Percentiles rank a stretch among this genome's conserved stretches.
Evolutionary conservation across 2,888 invertebrate genomes (phyloP).

Genomic region (Acrobeloides nanus): DNA sequence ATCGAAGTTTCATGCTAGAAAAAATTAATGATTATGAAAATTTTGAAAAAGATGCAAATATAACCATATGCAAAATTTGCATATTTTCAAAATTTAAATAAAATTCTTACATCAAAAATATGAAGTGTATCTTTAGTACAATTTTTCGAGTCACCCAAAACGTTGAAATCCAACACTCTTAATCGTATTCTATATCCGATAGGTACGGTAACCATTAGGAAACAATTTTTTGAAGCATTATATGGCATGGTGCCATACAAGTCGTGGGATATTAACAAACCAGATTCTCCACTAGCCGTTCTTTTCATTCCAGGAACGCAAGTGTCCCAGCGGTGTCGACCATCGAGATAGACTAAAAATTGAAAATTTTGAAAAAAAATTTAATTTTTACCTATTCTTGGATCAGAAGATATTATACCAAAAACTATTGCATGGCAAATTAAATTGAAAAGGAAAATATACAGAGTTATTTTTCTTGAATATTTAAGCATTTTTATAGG

Average conservation of each 20-base stretch:
- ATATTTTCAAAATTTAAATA: too few relatives aligned
- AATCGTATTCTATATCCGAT: conserved; percentile 6
- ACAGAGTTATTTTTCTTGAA: too few relatives aligned
- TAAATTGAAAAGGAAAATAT: too few relatives aligned
- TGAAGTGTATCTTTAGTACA: conserved; percentile 6
- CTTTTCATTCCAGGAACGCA: conserved; percentile 8
- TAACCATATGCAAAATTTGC: too few relatives aligned
- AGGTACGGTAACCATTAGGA: conserved; percentile 6
- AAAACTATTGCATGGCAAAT: too few relatives aligned
- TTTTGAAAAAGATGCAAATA: too few relatives aligned
- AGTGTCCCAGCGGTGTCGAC: conserved; percentile 4
- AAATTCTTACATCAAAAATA: too few relatives aligned
- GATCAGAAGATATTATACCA: too few relatives aligned
- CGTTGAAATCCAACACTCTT: conserved; percentile 10
- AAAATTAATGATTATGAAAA: too few relatives aligned
- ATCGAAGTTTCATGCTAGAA: conserved; percentile 5
- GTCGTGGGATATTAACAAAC: conserved; percentile 5
- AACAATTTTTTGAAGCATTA: conserved; percentile 7
- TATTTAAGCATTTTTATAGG: too few relatives aligned
- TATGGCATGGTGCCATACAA: conserved; percentile 5
- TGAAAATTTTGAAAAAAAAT: too few relatives aligned
- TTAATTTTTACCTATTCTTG: too few relatives aligned
- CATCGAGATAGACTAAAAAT: conserved; percentile 10
- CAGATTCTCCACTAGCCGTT: conserved; percentile 7
- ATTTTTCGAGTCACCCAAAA: conserved; percentile 1